Evolutionary conservation across 2,113 vertebrate species (phyloP).

Genomic region (Pantherophis guttatus): DNA sequence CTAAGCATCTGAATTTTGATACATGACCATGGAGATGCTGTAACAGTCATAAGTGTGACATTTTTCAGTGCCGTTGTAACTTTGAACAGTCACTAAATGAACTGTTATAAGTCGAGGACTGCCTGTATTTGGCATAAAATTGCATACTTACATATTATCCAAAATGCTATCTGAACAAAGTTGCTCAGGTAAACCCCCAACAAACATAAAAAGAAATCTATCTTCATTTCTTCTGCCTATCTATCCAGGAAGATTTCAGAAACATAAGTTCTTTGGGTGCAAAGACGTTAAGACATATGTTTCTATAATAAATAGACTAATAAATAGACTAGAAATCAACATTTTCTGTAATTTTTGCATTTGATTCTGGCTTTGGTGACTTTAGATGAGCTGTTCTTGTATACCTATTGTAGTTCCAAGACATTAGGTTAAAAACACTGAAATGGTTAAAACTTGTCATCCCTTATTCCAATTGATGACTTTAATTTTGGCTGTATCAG

Average conservation of each 20-base stretch:
- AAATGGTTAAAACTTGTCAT: neutral
- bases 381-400: neutral
- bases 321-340: neutral
- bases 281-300: neutral
- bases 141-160: neutral
- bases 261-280: neutral
- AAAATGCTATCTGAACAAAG: neutral
- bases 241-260: neutral
- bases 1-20: too few relatives aligned
- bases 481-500: neutral
- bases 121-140: neutral
- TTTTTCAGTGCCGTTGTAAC: too few relatives aligned
- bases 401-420: neutral
- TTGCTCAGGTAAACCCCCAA: neutral
- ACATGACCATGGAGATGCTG: too few relatives aligned
- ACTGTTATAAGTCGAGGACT: too few relatives aligned
- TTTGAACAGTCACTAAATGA: too few relatives aligned
- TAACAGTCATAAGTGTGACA: too few relatives aligned
- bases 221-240: neutral
- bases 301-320: neutral
- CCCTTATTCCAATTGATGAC: neutral
- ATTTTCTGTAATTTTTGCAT: neutral
- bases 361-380: neutral
- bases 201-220: neutral
- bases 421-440: neutral